These are phyloP conservation scores for Hololepta plana DNA, from an alignment of 2,888 invertebrate species.

Conservation along the genomic window DNA sequence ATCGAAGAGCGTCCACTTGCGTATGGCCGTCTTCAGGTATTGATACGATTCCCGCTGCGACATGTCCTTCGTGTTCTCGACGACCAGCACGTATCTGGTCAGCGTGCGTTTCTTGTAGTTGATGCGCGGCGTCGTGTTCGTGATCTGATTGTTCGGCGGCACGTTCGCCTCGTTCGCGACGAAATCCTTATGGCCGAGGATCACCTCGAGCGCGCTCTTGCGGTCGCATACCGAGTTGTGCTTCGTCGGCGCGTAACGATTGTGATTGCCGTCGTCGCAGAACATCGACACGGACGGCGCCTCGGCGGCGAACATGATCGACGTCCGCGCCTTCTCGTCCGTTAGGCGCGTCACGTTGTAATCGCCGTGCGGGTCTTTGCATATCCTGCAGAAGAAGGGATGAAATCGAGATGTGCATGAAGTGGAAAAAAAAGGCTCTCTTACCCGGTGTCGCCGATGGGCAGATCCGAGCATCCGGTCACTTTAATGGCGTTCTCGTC, in stretches of 20 bases:
- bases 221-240: slow-evolving; percentile 44
- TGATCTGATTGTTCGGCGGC: slow-evolving; percentile 18
- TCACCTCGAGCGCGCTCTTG: slow-evolving; percentile 38
- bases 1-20: slow-evolving; percentile 38
- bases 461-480: slow-evolving; percentile 34
- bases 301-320: slow-evolving; percentile 34
- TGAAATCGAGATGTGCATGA: background rate
- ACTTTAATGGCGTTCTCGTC: slow-evolving; percentile 25
- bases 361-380: slow-evolving; percentile 12
- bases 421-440: slow-evolving; percentile 10
- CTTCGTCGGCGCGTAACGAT: slow-evolving; percentile 42
- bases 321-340: slow-evolving; percentile 29
- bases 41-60: slow-evolving; percentile 38
- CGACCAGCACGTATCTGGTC: slow-evolving; percentile 36
- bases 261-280: slow-evolving; percentile 42
- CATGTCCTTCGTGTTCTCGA: slow-evolving; percentile 40
- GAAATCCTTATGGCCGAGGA: slow-evolving; percentile 35
- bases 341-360: slow-evolving; percentile 27
- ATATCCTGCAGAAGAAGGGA: slow-evolving; percentile 18
- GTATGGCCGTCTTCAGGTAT: slow-evolving; percentile 35
- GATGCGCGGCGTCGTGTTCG: slow-evolving; percentile 30
- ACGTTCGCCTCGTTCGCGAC: slow-evolving; percentile 9
- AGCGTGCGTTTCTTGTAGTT: slow-evolving; percentile 31
- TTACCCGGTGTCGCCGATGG: slow-evolving; percentile 31
- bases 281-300: slow-evolving; percentile 35